These are phyloP conservation scores for Tragelaphus scriptus DNA, from an alignment of 2,113 vertebrate genomes.

Conservation along the genomic window DNA sequence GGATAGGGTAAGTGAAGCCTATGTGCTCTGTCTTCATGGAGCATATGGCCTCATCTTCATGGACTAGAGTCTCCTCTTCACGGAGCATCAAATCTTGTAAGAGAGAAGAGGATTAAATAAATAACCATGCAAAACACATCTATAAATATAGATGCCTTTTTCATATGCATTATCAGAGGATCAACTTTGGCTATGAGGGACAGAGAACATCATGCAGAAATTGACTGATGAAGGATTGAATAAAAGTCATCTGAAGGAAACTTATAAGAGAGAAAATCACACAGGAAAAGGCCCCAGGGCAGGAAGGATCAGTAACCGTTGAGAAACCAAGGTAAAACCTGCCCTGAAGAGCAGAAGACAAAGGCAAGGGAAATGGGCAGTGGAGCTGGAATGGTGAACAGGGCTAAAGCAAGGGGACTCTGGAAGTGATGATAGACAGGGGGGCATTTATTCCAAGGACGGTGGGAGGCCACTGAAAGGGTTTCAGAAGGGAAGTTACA, in stretches of 20 bases:
- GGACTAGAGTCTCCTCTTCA: not conserved
- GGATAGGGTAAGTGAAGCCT: not conserved
- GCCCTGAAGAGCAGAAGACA: not conserved
- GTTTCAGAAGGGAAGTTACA: not conserved
- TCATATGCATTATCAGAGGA: not conserved
- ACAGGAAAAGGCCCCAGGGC: not conserved
- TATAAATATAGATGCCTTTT: not conserved
- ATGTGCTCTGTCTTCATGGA: accelerated
- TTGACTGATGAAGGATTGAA: not conserved
- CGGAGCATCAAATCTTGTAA: accelerated
- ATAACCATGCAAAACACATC: not conserved
- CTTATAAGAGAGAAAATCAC: not conserved
- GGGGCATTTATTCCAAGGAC: not conserved
- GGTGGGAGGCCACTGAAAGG: not conserved
- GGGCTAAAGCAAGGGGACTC: accelerated
- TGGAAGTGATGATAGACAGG: accelerated
- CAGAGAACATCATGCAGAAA: not conserved
- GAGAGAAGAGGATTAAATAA: not conserved
- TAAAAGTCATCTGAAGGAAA: not conserved
- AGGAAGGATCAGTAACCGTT: not conserved
- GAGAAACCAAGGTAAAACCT: not conserved
- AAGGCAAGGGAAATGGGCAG: accelerated
- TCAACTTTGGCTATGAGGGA: not conserved
- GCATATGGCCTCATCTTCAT: not conserved
- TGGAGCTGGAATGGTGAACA: accelerated